phyloP scores from a whole-genome alignment of 1,140 invertebrate genomes.

The Hylaeus volcanicus region DNA sequence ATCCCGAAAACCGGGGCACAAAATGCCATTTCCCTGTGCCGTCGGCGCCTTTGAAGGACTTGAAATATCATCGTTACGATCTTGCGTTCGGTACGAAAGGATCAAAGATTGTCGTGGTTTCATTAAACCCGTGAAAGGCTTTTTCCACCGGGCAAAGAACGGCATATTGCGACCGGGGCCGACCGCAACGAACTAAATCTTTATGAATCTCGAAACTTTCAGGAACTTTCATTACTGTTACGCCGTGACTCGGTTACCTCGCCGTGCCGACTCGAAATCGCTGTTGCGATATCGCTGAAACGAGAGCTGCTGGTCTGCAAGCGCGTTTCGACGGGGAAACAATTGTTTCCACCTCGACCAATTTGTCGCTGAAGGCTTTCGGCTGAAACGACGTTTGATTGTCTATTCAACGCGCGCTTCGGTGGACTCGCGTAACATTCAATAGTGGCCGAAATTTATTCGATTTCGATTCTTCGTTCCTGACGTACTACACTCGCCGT shows the following conservation, averaged over 20 bases:
- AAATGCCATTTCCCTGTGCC: not conserved
- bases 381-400: slow-evolving; percentile 6
- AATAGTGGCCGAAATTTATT: not conserved
- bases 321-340: not conserved
- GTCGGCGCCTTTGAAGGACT: not conserved
- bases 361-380: not conserved
- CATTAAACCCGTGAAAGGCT: slow-evolving; percentile 27
- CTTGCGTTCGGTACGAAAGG: slow-evolving; percentile 28
- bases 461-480: too few relatives aligned
- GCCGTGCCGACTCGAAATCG: slow-evolving; percentile 6
- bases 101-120: not conserved
- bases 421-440: not conserved
- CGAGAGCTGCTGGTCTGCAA: not conserved
- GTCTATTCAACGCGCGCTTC: not conserved
- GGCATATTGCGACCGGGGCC: slow-evolving; percentile 26
- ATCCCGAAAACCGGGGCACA: not conserved
- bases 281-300: slow-evolving; percentile 10
- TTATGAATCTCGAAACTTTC: slow-evolving; percentile 33
- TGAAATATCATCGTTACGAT: slow-evolving; percentile 27
- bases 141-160: slow-evolving; percentile 27
- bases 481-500: too few relatives aligned
- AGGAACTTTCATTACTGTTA: slow-evolving; percentile 46
- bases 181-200: slow-evolving; percentile 16
- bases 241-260: slow-evolving; percentile 3
- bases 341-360: not conserved